Base-by-base conservation (phyloP, 30 jellyfish, hydroid and myxozoan species). In the Aurelia sp. region DNA sequence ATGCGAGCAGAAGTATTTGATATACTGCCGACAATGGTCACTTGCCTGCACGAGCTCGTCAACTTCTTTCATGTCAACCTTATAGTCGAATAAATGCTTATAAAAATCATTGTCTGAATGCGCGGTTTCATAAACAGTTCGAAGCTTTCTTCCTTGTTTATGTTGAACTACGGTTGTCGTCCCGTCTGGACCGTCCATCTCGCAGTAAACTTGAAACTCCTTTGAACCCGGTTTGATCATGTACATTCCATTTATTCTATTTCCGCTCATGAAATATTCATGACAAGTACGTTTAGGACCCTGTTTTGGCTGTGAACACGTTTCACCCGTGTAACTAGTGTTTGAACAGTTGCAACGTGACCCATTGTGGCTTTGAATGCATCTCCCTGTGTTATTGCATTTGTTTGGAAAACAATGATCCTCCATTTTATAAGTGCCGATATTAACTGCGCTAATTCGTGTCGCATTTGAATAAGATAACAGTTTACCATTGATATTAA, bases 341-440 rank as follows among this genome's bases (percentile, higher is more conserved):
- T 22, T 65, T n/a, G 90, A 72, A 52, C 99, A 95, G 66, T 90
- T 67, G 65, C 99, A 95, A 48, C 58, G 84, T 40, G 86, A 61
- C 17, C 85, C 92, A 6, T 53, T 66, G 40, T 21, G 51, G 33
- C 74, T 52, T 85, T 95, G 99, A 22, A 91, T 41, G 68, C 99
- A 95, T 24, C 78, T 81, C 57, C 95, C 92, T 16, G 76, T 67
- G 55, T 95, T 86, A 22, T 77, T 81, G 87, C 99, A 95, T 9
- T 90, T 95, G 55, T 85, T 90, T 40, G 99, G 99, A 62, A 73
- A 95, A 51, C 99, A 95, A 21, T 35, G 67, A 59, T 95, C 99
- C 10, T 40, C 65, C 89, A 90, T 95, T 63, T 66, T 53, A 52
- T 92, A 90, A 20, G n/a, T 38, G 2, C 85, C 86, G 22, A 74